Percentiles rank a stretch among this genome's conserved stretches.
Evolutionary conservation across 2,797 vertebrate genomes (phyloP).

Genomic region (Sebastes paucispinis): DNA sequence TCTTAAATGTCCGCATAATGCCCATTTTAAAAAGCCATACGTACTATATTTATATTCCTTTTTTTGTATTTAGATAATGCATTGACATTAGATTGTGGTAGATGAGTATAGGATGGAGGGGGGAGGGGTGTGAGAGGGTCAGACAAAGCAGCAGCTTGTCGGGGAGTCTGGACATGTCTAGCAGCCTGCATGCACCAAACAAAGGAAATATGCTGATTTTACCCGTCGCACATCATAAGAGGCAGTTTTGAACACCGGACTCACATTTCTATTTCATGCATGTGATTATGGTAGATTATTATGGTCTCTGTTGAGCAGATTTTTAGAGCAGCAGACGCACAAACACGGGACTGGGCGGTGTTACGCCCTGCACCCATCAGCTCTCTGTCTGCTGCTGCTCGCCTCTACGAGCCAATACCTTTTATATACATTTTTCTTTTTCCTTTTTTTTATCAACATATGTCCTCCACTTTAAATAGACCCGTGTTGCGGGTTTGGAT

Average conservation of each 20-base stretch:
- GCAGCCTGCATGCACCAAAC: conserved; percentile 79
- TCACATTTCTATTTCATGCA: rapidly evolving
- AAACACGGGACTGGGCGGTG: conserved; percentile 79
- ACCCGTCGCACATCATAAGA: not conserved
- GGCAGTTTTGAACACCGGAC: rapidly evolving
- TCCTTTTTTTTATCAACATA: not conserved
- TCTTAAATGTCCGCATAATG: conserved; percentile 12
- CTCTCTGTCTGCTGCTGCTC: conserved; percentile 47
- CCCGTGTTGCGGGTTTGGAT: not conserved
- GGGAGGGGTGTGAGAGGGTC: conserved; percentile 77
- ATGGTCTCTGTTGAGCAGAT: conserved; percentile 8
- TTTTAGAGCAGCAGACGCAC: conserved; percentile 59
- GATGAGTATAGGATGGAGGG: conserved; percentile 50
- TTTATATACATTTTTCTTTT: rapidly evolving
- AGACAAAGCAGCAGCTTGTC: conserved; percentile 87
- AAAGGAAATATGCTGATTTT: conserved; percentile 72
- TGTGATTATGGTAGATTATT: not conserved
- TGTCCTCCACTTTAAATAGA: rapidly evolving
- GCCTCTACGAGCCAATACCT: not conserved
- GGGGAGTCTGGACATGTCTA: conserved; percentile 84
- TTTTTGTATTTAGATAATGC: conserved; percentile 62
- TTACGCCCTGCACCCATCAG: conserved; percentile 71
- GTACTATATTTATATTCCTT: not conserved
- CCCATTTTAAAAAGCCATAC: not conserved
- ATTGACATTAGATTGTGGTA: conserved; percentile 49